Percentiles rank a stretch among this genome's conserved stretches.
These are phyloP conservation scores for Sciurus niger DNA, from an alignment of 2,113 vertebrate genomes.

Conservation along the genomic window DNA sequence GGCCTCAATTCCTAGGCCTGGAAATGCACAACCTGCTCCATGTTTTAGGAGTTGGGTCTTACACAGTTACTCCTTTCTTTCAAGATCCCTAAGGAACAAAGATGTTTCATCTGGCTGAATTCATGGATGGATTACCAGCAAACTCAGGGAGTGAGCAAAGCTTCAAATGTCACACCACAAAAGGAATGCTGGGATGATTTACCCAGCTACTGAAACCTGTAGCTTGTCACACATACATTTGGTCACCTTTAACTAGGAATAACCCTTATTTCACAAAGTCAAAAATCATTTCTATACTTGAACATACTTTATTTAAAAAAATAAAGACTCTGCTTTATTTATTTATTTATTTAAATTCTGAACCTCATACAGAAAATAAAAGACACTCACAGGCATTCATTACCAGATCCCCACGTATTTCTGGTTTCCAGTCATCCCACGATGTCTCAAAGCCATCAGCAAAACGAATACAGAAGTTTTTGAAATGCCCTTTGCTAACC, in stretches of 20 bases:
- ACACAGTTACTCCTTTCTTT: not conserved
- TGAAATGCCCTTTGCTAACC: conserved; percentile 99
- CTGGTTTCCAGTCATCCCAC: conserved; percentile 99
- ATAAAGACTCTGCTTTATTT: not conserved
- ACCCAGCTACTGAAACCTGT: not conserved
- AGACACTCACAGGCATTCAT: conserved; percentile 98
- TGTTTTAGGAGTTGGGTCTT: not conserved
- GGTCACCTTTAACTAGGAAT: conserved; percentile 6
- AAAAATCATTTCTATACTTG: not conserved
- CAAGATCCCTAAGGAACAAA: not conserved
- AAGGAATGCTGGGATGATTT: not conserved
- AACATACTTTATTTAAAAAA: not conserved
- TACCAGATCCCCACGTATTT: conserved; percentile 94
- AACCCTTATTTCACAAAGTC: conserved; percentile 37
- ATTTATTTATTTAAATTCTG: not conserved
- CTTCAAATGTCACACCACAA: not conserved
- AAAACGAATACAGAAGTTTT: conserved; percentile 99
- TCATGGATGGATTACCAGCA: not conserved
- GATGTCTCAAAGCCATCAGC: conserved; percentile 99
- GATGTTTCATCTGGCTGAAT: not conserved
- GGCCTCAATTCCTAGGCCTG: not conserved
- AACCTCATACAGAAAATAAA: conserved; percentile 38
- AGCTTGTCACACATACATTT: not conserved
- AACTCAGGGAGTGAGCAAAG: not conserved
- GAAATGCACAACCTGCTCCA: not conserved